A percentile compares a stretch with the other conserved stretches of the same genome.
phyloP scores from a whole-genome alignment of 2,888 invertebrate genomes.

The Crossocerus cetratus region DNA sequence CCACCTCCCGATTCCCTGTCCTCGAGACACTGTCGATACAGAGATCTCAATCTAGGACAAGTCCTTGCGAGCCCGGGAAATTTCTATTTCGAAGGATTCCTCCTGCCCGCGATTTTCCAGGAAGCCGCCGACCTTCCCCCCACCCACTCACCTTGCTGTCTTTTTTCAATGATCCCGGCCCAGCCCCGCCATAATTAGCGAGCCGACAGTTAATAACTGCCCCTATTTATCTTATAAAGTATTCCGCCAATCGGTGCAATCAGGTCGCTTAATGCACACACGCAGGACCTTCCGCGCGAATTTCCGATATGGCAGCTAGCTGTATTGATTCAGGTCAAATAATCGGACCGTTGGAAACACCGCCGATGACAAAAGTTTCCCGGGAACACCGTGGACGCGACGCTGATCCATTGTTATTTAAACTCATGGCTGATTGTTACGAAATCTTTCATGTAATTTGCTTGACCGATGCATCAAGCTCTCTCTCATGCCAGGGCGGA shows the following conservation, averaged over 20 bases:
- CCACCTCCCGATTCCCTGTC: too few species aligned
- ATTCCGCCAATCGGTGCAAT: too few species aligned
- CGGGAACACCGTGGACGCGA: background rate
- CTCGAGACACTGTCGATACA: too few species aligned
- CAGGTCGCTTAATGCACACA: too few species aligned
- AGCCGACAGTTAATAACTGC: too few species aligned
- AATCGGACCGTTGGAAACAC: conserved; percentile 6
- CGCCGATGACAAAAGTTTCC: background rate
- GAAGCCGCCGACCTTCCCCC: background rate
- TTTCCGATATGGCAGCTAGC: background rate
- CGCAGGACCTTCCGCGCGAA: background rate
- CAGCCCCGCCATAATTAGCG: too few species aligned
- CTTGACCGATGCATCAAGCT: background rate
- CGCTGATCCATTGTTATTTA: conserved; percentile 15
- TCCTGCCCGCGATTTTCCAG: background rate
- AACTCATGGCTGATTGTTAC: conserved; percentile 18
- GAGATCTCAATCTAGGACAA: too few species aligned
- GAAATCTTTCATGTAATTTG: conserved; percentile 6
- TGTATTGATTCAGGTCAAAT: conserved; percentile 2
- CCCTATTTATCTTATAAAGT: too few species aligned
- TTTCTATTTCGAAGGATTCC: background rate
- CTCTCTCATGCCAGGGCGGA: too few species aligned
- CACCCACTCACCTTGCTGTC: too few species aligned
- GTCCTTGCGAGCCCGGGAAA: too few species aligned
- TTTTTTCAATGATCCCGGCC: too few species aligned